phyloP scores from a whole-genome alignment of 2,113 vertebrate species.

The Aegithalos caudatus region DNA sequence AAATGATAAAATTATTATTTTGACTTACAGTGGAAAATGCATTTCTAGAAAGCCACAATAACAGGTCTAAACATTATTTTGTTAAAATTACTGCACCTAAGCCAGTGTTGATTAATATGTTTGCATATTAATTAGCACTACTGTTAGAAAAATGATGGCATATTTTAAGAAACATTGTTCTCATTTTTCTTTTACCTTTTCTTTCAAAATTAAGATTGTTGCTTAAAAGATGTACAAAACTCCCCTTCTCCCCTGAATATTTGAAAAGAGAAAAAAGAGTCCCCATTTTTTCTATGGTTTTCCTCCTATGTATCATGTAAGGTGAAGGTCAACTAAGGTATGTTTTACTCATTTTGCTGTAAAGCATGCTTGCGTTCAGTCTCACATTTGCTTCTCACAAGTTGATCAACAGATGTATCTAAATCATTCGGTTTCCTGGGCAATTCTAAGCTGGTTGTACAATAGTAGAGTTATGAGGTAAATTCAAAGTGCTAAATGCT shows the following conservation, averaged over 20 bases:
- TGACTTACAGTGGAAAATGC: not conserved
- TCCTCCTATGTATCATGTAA: not conserved
- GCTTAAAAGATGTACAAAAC: conserved; percentile 62
- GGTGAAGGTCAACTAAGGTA: not conserved
- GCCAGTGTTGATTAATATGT: conserved; percentile 33
- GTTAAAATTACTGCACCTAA: not conserved
- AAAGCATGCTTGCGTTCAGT: not conserved
- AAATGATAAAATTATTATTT: not conserved
- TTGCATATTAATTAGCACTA: conserved; percentile 36
- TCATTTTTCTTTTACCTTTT: not conserved
- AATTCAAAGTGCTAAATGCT: not conserved
- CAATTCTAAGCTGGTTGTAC: not conserved
- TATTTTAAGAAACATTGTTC: not conserved
- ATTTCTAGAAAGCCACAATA: not conserved
- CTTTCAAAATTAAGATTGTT: conserved; percentile 23
- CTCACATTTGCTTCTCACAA: not conserved
- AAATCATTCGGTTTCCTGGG: not conserved
- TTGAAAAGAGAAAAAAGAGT: not conserved
- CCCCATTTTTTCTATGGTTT: not conserved
- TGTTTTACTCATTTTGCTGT: not conserved
- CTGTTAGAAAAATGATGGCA: not conserved
- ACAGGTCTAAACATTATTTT: not conserved
- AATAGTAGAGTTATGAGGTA: not conserved
- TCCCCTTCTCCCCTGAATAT: not conserved
- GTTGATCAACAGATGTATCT: not conserved